Conservation (phyloP, 2,113 vertebrate genomes). For the Thinocorus orbignyianus region DNA sequence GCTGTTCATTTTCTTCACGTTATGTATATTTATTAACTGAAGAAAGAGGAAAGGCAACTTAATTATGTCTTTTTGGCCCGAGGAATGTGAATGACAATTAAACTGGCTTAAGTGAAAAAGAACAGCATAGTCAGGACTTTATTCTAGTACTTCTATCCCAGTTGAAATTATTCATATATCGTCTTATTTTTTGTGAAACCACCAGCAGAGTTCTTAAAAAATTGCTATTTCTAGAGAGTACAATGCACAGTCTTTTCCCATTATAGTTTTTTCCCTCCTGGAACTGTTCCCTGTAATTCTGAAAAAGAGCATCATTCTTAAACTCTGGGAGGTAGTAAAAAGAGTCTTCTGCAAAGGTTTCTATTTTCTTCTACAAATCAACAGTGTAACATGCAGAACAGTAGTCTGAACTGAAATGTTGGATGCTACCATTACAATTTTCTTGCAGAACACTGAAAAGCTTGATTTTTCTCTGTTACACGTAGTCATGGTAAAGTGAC, state of each 20-base stretch:
- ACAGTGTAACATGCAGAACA: neutral
- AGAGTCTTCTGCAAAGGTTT: neutral
- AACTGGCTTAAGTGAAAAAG: neutral
- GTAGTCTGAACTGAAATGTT: neutral
- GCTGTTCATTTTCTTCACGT: neutral
- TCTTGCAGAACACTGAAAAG: neutral
- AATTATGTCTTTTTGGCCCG: neutral
- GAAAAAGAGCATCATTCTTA: slow-evolving; percentile 8
- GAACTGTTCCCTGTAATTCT: neutral
- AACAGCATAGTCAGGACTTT: neutral
- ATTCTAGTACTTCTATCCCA: neutral
- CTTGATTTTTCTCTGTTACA: slow-evolving; percentile 15
- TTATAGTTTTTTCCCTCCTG: neutral
- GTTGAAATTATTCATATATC: neutral
- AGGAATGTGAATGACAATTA: neutral
- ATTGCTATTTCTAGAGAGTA: neutral
- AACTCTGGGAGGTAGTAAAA: neutral
- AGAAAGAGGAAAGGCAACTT: neutral
- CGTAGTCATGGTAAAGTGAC: neutral
- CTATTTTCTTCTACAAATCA: slow-evolving; percentile 23
- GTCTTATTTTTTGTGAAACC: neutral
- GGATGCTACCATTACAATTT: neutral
- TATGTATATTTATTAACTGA: neutral
- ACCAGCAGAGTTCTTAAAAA: neutral
- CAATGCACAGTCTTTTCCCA: neutral